These are phyloP conservation scores for Tor tambroides DNA, from an alignment of 2,113 vertebrate species.

Conservation along the genomic window DNA sequence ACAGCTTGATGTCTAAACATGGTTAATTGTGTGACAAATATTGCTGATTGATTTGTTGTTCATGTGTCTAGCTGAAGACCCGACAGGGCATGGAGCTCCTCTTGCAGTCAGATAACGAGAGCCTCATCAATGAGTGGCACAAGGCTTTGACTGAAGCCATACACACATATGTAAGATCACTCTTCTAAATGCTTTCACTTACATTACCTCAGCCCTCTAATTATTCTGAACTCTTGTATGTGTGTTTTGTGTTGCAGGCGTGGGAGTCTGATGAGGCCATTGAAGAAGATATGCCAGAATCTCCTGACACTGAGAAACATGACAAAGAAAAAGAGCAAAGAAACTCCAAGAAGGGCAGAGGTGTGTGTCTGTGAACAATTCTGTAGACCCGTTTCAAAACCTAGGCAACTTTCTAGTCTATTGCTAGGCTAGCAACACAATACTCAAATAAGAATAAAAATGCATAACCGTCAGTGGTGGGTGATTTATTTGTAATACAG, in stretches of 20 bases:
- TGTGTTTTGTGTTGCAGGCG: constrained; percentile 67
- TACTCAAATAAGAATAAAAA: not conserved
- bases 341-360: constrained; percentile 85
- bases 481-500: not conserved
- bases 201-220: not conserved
- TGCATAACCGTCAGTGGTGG: not conserved
- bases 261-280: constrained; percentile 85
- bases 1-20: not conserved
- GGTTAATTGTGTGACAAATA: not conserved
- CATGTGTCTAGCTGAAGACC: constrained; percentile 83
- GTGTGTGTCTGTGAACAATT: constrained; percentile 64
- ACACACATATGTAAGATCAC: constrained; percentile 83
- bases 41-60: not conserved
- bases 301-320: constrained; percentile 85
- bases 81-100: constrained; percentile 90
- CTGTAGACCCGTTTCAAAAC: not conserved
- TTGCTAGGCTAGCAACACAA: not conserved
- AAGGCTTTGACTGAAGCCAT: constrained; percentile 83
- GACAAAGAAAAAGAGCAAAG: constrained; percentile 86
- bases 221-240: constrained; percentile 40
- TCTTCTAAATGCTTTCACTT: not conserved
- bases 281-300: constrained; percentile 92
- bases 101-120: constrained; percentile 91
- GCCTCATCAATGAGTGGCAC: constrained; percentile 85
- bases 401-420: not conserved